phyloP scores from a whole-genome alignment of 2,888 invertebrate genomes.

The Synergus gifuensis region DNA sequence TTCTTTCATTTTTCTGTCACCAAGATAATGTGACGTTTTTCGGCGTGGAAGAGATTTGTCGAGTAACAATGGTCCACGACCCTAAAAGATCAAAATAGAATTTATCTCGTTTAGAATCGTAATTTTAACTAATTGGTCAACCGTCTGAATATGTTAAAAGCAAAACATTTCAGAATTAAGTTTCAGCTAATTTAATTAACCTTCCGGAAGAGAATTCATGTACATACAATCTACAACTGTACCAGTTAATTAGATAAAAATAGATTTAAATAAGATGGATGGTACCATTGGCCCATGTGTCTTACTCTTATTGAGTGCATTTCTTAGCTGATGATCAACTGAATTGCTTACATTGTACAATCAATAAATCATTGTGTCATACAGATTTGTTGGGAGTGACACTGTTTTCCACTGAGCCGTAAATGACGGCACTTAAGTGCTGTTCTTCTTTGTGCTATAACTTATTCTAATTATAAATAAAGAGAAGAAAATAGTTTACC shows the following conservation, averaged over 20 bases:
- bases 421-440: slow-evolving; percentile 24
- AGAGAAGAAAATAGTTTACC: not conserved
- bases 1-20: slow-evolving; percentile 1
- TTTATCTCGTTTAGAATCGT: not conserved
- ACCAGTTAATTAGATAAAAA: slow-evolving; percentile 32
- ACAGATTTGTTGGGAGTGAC: slow-evolving; percentile 24
- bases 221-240: not conserved
- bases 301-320: not conserved
- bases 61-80: not conserved
- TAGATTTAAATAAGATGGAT: slow-evolving; percentile 26
- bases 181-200: slow-evolving; percentile 22
- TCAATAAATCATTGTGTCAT: slow-evolving; percentile 20
- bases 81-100: not conserved
- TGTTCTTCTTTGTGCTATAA: slow-evolving; percentile 11
- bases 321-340: slow-evolving; percentile 27
- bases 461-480: slow-evolving; percentile 32
- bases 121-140: slow-evolving; percentile 5
- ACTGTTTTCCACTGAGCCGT: slow-evolving; percentile 21
- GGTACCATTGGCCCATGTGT: not conserved
- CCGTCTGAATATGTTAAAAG: not conserved
- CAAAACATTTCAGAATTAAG: not conserved
- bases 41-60: slow-evolving; percentile 1
- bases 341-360: slow-evolving; percentile 12
- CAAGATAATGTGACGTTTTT: not conserved
- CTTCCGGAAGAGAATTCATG: not conserved